Evolutionary conservation across 2,888 invertebrate species (phyloP).

Genomic region (Drosophila longiperda): DNA sequence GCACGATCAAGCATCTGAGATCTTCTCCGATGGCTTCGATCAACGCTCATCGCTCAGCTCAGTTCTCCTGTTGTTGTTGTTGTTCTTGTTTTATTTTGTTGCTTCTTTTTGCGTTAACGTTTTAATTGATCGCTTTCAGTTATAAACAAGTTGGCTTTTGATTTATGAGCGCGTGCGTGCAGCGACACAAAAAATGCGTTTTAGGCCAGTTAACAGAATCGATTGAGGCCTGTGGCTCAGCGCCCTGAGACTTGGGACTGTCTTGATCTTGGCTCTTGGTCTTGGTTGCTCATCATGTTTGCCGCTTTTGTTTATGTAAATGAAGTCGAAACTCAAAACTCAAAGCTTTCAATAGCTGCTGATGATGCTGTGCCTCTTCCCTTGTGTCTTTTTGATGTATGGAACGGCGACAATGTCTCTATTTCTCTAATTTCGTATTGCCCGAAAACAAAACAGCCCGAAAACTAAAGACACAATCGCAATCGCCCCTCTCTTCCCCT

Average conservation of each 20-base stretch:
- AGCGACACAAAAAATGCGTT: constrained; percentile 75
- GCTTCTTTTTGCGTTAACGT: constrained; percentile 76
- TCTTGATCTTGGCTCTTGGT: neutral
- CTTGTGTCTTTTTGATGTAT: constrained; percentile 19
- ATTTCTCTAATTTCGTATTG: constrained; percentile 74
- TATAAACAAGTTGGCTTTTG: constrained; percentile 79
- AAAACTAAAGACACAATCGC: constrained; percentile 38
- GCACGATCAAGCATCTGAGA: constrained; percentile 69
- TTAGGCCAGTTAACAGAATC: constrained; percentile 69
- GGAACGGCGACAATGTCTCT: constrained; percentile 74
- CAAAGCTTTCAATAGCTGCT: constrained; percentile 73
- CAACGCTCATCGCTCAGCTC: constrained; percentile 58
- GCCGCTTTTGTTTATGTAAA: constrained; percentile 70
- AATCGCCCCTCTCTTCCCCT: neutral
- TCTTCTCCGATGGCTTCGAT: constrained; percentile 45
- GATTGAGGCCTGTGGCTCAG: neutral
- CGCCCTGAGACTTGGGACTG: constrained; percentile 11
- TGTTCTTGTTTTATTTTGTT: constrained; percentile 18
- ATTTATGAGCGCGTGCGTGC: constrained; percentile 80
- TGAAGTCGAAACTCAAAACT: constrained; percentile 57
- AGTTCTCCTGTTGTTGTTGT: constrained; percentile 8
- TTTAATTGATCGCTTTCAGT: constrained; percentile 80
- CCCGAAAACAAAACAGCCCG: constrained; percentile 23
- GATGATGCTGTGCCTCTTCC: constrained; percentile 65
- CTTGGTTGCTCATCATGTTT: constrained; percentile 34